These are phyloP conservation scores for Mesorhabditis spiculigera DNA, from an alignment of 2,888 invertebrate genomes.

Conservation along the genomic window DNA sequence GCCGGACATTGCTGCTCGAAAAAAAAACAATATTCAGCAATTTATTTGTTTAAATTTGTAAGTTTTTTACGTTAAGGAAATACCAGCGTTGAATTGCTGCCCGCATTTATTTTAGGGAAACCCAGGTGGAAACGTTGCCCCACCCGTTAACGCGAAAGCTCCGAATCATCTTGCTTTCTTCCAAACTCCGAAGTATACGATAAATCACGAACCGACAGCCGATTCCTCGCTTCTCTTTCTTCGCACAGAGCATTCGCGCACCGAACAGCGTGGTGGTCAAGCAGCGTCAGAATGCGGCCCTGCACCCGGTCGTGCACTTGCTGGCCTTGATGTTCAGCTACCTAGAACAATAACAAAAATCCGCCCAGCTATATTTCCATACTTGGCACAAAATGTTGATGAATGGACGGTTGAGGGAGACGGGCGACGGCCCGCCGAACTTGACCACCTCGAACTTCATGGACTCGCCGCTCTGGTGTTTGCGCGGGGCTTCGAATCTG, in stretches of 20 bases:
- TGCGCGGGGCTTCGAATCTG: constrained; percentile 11
- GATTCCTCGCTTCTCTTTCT: neutral
- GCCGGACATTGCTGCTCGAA: no score
- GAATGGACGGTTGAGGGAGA: constrained; percentile 58
- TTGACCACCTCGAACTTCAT: constrained; percentile 50
- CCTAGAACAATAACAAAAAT: constrained; percentile 2
- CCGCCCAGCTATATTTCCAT: neutral
- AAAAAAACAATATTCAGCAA: no score
- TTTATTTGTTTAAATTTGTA: no score
- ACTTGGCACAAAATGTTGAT: constrained; percentile 57
- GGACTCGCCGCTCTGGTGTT: neutral
- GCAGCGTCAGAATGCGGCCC: neutral
- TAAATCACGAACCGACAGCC: neutral
- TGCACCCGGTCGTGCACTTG: neutral
- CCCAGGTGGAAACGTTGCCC: no score
- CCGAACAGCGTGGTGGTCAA: neutral
- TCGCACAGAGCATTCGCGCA: neutral
- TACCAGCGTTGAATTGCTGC: no score
- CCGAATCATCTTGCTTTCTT: no score
- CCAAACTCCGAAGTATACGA: no score
- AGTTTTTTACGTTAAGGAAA: no score
- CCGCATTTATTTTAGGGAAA: no score
- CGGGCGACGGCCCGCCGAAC: constrained; percentile 36
- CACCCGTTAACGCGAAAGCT: no score
- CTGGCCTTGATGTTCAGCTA: neutral